Conservation (phyloP, 2,888 invertebrate genomes). For the Eristalis pertinax region DNA sequence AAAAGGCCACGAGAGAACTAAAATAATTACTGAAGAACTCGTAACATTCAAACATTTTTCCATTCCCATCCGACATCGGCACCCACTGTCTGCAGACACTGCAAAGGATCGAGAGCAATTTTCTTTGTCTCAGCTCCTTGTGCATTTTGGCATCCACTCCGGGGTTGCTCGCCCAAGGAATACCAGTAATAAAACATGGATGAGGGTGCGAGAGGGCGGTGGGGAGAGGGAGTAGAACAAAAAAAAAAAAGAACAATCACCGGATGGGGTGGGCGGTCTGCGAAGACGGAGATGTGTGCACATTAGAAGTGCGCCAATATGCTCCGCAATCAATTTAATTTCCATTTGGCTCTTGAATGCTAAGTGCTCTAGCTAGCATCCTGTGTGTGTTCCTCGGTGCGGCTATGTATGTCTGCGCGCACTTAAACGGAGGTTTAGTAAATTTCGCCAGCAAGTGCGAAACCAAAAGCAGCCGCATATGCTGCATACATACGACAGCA, state of each 20-base stretch:
- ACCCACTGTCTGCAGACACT: not conserved
- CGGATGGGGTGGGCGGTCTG: not conserved
- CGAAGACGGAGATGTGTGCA: slow-evolving; percentile 40
- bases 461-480: slow-evolving; percentile 14
- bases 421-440: slow-evolving; percentile 39
- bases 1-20: not conserved
- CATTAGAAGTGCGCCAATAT: slow-evolving; percentile 71
- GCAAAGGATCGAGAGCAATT: not conserved
- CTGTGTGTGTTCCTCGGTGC: slow-evolving; percentile 6
- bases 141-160: slow-evolving; percentile 33
- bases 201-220: not conserved
- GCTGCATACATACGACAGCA: not conserved
- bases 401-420: not conserved
- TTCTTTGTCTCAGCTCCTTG: slow-evolving; percentile 44
- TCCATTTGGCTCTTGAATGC: slow-evolving; percentile 69
- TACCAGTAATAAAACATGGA: slow-evolving; percentile 39
- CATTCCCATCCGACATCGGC: not conserved
- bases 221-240: no score
- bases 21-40: not conserved
- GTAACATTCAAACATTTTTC: slow-evolving; percentile 1
- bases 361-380: slow-evolving; percentile 50
- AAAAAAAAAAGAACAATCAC: not conserved
- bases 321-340: slow-evolving; percentile 70
- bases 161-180: slow-evolving; percentile 26
- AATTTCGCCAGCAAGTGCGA: slow-evolving; percentile 33